These are phyloP conservation scores for Tragulus kanchil DNA, from an alignment of 2,113 vertebrate genomes.

Conservation along the genomic window DNA sequence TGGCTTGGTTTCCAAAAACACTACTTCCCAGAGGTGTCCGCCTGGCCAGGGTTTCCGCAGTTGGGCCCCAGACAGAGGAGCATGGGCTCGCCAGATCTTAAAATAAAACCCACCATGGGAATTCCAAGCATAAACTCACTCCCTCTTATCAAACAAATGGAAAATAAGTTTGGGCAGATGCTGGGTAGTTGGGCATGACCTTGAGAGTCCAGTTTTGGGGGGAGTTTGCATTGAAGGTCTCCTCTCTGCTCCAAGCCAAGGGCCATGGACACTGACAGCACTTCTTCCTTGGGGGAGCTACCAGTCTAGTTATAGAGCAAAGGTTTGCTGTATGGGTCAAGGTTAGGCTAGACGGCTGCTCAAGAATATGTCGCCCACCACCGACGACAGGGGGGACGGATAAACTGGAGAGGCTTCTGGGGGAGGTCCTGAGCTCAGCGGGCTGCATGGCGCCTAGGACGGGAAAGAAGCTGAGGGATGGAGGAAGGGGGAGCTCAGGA, in stretches of 20 bases:
- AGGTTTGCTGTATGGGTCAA: neutral
- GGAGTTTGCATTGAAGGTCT: no score
- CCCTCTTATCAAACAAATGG: constrained; percentile 69
- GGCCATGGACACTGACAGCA: neutral
- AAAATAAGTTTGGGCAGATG: constrained; percentile 75
- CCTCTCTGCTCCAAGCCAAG: neutral
- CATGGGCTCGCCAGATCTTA: constrained; percentile 15
- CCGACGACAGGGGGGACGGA: fast-evolving
- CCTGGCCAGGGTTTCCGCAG: constrained; percentile 1
- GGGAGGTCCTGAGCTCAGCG: neutral
- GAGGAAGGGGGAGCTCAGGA: neutral
- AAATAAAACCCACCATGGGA: constrained; percentile 70
- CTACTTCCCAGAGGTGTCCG: constrained; percentile 27
- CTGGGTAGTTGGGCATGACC: constrained; percentile 50
- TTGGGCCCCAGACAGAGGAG: neutral
- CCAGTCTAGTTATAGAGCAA: neutral
- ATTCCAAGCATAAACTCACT: constrained; percentile 54
- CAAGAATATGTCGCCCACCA: neutral
- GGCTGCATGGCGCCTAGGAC: neutral
- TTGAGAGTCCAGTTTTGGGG: constrained; percentile 50
- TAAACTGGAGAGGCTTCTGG: neutral
- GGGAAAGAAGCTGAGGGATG: neutral
- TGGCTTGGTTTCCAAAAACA: constrained; percentile 35
- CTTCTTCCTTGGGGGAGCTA: neutral
- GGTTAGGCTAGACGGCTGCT: neutral